Evolutionary conservation across 2,888 invertebrate species (phyloP), one percentile per base, ranked within the genome.

Genomic region (Tortrix viridana): DNA sequence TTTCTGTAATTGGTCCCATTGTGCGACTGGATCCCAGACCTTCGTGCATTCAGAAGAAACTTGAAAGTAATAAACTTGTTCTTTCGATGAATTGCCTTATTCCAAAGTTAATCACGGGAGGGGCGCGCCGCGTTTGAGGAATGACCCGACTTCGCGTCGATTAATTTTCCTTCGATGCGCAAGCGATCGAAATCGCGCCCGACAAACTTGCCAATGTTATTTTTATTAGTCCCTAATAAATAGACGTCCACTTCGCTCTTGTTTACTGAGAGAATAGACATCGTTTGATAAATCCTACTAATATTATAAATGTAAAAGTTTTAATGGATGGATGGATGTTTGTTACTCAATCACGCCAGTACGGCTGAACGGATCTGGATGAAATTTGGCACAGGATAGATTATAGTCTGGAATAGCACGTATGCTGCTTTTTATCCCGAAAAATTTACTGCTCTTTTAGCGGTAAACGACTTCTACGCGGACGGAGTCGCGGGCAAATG

Each of bases 51-150:
- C 77, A 80, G 71, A 72, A 74, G 71, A 74, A 84, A 85, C 77
- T 84, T 82, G 80, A 81, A 81, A 84, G 85, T 83, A 85, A 86
- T 86, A 85, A 87, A 87, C 81, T 87, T 86, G 85, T 85, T 82
- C 82, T 80, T 83, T 80, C 79, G 78, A 82, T 84, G 82, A 85
- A 87, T 86, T 81, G 82, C 79, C 76, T 84, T 83, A 82, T 84
- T 80, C 80, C 74, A 74, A 81, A 88, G 84, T 87, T 86, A 87
- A 86, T 87, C 82, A 80, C 75, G 74, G 74, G 74, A 77, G 74
- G 75, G 71, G 55, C 58, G 53, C 60, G 43, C 67, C 70, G 68
- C 67, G 71, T 76, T 81, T 78, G 78, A 79, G 73, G 75, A 78
- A 81, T 75, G 78, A 73, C 69, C 71, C 65, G 76, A 81, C 76